Evolutionary conservation across 2,888 invertebrate species (phyloP).

Genomic region (Coelopa pilipes): DNA sequence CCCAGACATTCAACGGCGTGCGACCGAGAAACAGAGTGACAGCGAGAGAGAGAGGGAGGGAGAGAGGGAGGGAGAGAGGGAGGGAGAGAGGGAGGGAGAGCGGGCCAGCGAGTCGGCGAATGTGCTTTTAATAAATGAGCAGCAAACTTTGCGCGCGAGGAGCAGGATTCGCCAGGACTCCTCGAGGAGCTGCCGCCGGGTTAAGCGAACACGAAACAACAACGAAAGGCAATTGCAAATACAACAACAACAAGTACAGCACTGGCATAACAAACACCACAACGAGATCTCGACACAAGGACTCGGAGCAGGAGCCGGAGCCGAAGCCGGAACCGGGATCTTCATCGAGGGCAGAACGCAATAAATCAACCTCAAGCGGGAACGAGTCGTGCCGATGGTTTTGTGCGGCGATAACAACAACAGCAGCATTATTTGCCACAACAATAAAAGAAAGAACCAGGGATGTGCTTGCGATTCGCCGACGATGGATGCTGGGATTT

Average conservation of each 20-base stretch:
- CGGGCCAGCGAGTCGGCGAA: slow-evolving; percentile 1
- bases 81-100: too few species aligned
- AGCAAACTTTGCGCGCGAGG: neutral
- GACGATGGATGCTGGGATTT: too few species aligned
- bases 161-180: too few species aligned
- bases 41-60: neutral
- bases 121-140: slow-evolving; percentile 36
- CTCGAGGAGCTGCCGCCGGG: too few species aligned
- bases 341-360: neutral
- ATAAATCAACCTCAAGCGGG: slow-evolving; percentile 34
- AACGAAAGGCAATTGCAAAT: neutral
- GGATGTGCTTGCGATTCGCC: too few species aligned
- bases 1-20: slow-evolving; percentile 16
- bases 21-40: neutral
- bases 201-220: neutral
- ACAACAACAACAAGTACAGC: neutral
- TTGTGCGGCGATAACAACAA: neutral
- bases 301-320: too few species aligned
- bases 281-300: too few species aligned
- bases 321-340: too few species aligned
- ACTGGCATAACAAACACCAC: too few species aligned
- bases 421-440: neutral
- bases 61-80: neutral
- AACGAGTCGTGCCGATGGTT: neutral
- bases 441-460: too few species aligned